Evolutionary conservation across 1,140 invertebrate species (phyloP), one percentile per base, ranked within the genome.

Genomic region (Zaprionus tsacasi): DNA sequence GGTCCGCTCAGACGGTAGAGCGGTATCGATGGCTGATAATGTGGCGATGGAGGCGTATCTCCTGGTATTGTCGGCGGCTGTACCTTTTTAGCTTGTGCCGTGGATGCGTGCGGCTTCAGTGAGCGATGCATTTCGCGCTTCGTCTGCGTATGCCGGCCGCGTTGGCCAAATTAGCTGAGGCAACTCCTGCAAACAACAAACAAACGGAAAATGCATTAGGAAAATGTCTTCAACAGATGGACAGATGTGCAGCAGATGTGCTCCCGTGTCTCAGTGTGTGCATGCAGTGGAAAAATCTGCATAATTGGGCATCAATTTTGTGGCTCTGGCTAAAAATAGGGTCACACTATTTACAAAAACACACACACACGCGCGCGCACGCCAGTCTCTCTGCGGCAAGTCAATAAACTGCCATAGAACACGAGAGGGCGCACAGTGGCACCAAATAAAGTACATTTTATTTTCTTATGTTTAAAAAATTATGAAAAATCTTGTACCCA

Each of bases 31-130:
- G 77, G 95, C 94, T 88, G 95, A 94, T 95, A 95, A 7, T 80
- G 63, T 35, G 76, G 57, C 52, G 81, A 95, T 6, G 95, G 95
- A 68, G 58, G 45, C 17, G 45, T 21, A 25, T 92, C 94, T 74
- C 96, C 96, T 2, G 96, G 96, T 58, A 96, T 96, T n/a, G 95
- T 95, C n/a, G 96, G 96, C 69, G 96, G 96, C 70, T 96, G 95
- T 81, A 97, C 96, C 93, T 96, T 96, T 93, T 96, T 96, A 82
- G 94, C 95, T 93, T 95, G 95, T 92, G 95, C 94, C 81, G 86
- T 89, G 85, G 95, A 94, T 91, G 95, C 93, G 76, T 92, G 91
- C 80, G 95, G 94, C 93, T 96, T 96, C 76, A 95, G 94, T 66
- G 95, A 95, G 92, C 96, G 95, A 93, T 95, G 96, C 95, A 96